These are phyloP conservation scores for Oncorhynchus kisutch DNA, from an alignment of 2,113 vertebrate genomes.

Conservation along the genomic window DNA sequence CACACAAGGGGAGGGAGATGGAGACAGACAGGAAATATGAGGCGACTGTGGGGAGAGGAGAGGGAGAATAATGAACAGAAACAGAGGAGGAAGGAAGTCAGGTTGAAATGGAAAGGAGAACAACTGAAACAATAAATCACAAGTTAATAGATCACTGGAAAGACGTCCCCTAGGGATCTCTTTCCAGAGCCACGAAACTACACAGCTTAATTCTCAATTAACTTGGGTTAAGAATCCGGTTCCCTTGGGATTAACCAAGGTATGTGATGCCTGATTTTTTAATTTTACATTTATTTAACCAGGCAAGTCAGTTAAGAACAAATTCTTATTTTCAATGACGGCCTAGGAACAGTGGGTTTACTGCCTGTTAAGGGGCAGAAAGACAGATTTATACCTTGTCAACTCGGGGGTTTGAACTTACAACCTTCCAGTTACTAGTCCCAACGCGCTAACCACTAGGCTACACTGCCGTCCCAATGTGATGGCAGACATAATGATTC, in stretches of 20 bases:
- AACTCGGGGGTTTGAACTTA: no score
- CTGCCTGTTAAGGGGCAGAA: no score
- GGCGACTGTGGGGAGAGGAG: conserved; percentile 8
- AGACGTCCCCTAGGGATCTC: conserved; percentile 49
- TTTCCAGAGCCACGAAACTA: conserved; percentile 48
- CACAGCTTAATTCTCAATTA: conserved; percentile 66
- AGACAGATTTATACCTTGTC: no score
- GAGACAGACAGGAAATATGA: conserved; percentile 12
- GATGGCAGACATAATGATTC: conserved; percentile 48
- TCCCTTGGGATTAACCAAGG: conserved; percentile 53
- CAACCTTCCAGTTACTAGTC: no score
- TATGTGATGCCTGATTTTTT: conserved; percentile 56
- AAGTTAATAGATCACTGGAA: conserved; percentile 67
- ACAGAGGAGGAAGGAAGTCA: conserved; percentile 34
- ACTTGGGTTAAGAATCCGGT: conserved; percentile 49
- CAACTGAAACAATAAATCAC: conserved; percentile 66
- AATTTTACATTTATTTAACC: no score
- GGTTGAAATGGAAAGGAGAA: conserved; percentile 36
- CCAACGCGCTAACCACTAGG: no score
- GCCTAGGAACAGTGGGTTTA: no score
- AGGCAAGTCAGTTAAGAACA: no score
- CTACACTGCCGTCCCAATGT: no score
- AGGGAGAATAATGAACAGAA: conserved; percentile 45
- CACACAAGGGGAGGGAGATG: neutral
- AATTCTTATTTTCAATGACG: no score